Percentiles rank a stretch among this genome's conserved stretches.
Conservation (phyloP, 2,888 invertebrate genomes). For the Heliconius erato region DNA sequence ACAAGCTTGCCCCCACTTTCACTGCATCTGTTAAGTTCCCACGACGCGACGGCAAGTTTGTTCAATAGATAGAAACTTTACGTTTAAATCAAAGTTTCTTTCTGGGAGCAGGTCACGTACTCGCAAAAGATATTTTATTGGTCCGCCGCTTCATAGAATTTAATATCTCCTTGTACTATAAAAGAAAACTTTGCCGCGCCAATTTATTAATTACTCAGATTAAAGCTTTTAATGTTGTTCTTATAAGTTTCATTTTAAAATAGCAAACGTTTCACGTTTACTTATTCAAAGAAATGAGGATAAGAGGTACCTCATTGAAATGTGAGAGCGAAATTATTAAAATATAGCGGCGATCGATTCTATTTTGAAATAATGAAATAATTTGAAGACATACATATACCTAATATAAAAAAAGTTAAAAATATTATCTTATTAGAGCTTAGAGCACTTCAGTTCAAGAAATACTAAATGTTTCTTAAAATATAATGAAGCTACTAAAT, state of each 20-base stretch:
- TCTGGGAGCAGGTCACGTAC: slow-evolving; percentile 58
- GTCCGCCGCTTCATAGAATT: slow-evolving; percentile 43
- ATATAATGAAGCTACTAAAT: neutral
- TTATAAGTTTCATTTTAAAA: neutral
- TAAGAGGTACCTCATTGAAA: neutral
- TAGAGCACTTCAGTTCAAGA: neutral
- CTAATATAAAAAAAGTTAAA: neutral
- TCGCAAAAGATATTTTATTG: slow-evolving; percentile 42
- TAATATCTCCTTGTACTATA: slow-evolving; percentile 38
- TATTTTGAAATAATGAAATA: neutral
- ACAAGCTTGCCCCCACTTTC: slow-evolving; percentile 29
- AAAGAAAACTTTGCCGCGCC: slow-evolving; percentile 7
- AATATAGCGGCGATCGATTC: neutral
- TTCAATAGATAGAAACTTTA: slow-evolving; percentile 68
- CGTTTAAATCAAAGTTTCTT: slow-evolving; percentile 72
- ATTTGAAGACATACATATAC: neutral
- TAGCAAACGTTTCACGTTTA: neutral
- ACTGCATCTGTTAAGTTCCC: slow-evolving; percentile 54
- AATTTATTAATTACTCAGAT: slow-evolving; percentile 29
- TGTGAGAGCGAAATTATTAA: neutral
- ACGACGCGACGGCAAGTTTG: slow-evolving; percentile 59
- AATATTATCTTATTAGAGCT: neutral
- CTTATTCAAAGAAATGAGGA: slow-evolving; percentile 1
- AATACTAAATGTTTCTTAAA: neutral
- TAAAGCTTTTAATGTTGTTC: neutral